Evolutionary conservation across 2,888 invertebrate species (phyloP), one percentile per base, ranked within the genome.

Genomic region (Aphrophora alni): DNA sequence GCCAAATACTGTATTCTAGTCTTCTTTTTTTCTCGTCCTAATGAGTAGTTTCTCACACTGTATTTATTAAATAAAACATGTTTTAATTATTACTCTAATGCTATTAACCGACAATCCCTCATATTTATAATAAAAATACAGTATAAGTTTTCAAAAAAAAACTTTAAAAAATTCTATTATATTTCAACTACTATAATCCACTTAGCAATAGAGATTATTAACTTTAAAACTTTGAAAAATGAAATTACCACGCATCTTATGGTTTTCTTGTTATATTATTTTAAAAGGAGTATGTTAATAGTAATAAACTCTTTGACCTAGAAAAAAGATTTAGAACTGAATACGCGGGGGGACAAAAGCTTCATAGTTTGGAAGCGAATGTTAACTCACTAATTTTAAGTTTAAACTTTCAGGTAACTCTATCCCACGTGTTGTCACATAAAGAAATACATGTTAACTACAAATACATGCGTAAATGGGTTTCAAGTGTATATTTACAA

Each of bases 371-470:
- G 59, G 59, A 59, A 59, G 59, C 59, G 59, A 59, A 59, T 59
- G 4, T 59, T 59, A 44, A 59, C 21, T 21, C 59, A 59, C 59
- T 59, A 59, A 59, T 59, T 59, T 4, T 21, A 44, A 44, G 44
- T 44, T 44, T 33, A 33, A 59, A 59, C 59, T 59, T 59, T 59
- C 59, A 59, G 59, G 59, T 59, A 59, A 59, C 59, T 59, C 59
- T 59, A 59, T 59, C 59, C 59, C 59, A 59, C 59, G 5, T 59
- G 59, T 59, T 59, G 59, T 59, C 10, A 17, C 44, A 44, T 44
- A 44, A 44, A 44, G 44, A 44, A 44, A 59, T 14, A 5, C 59
- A 59, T 59, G 21, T 14, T n/a, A 21, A 59, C 21, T 59, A 59
- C 59, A 59, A 44, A 44, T 21, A 21, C 2, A 59, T 21, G 21